Percentiles rank a stretch among this genome's conserved stretches.
Evolutionary conservation across 2,797 vertebrate genomes (phyloP).

Genomic region (Xenops minutus): DNA sequence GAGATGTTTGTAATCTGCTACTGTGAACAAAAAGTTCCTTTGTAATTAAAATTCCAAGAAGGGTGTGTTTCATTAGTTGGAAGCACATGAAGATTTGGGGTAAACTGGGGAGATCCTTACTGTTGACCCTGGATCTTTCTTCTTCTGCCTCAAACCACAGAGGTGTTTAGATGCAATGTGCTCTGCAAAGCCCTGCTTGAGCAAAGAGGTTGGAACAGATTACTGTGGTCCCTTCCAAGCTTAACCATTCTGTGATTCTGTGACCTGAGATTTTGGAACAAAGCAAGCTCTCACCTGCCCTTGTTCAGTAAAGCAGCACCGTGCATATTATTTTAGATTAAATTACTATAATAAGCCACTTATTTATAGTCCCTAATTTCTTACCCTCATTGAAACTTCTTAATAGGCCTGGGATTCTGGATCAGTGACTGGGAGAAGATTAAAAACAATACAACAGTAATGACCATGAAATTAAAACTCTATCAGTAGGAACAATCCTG

Average conservation of each 20-base stretch:
- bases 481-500: not conserved
- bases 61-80: not conserved
- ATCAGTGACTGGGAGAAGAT: not conserved
- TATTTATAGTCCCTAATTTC: not conserved
- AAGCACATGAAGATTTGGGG: not conserved
- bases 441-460: not conserved
- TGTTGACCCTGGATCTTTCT: not conserved
- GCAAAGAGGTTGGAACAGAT: not conserved
- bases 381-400: not conserved
- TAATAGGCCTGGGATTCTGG: not conserved
- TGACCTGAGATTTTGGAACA: not conserved
- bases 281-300: not conserved
- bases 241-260: not conserved
- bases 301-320: not conserved
- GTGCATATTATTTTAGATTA: not conserved
- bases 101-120: not conserved
- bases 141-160: not conserved
- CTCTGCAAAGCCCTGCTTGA: not conserved
- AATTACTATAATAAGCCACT: not conserved
- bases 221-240: not conserved
- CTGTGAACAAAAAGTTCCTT: not conserved
- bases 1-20: not conserved
- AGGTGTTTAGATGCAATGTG: not conserved
- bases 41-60: not conserved
- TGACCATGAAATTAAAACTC: not conserved